Conservation (phyloP, 2,797 vertebrate species). For the Oceanodroma leucorhoa region DNA sequence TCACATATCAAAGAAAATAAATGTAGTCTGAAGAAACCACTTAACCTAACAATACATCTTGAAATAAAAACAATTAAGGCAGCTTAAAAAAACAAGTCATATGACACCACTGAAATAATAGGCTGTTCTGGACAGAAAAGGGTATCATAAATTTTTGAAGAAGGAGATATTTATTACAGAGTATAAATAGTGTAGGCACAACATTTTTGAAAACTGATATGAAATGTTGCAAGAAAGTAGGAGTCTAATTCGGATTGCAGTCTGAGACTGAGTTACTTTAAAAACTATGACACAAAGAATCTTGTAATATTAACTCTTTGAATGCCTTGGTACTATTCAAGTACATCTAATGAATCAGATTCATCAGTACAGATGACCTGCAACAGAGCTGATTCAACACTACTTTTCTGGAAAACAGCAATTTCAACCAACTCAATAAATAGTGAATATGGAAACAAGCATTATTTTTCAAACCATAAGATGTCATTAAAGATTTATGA, state of each 20-base stretch:
- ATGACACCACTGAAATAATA: not conserved
- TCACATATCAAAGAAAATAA: not conserved
- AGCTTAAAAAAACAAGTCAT: not conserved
- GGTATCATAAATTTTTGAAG: not conserved
- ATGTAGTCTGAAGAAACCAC: not conserved
- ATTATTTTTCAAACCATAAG: not conserved
- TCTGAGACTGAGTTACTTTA: not conserved
- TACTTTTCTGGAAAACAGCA: not conserved
- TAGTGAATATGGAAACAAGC: not conserved
- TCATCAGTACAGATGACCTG: not conserved
- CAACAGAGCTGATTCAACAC: not conserved
- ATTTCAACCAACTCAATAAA: not conserved
- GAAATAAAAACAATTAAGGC: not conserved
- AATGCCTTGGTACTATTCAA: not conserved
- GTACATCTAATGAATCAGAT: not conserved
- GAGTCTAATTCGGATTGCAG: not conserved
- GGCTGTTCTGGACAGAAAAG: not conserved
- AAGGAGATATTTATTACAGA: not conserved
- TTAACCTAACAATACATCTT: not conserved
- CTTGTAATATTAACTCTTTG: not conserved
- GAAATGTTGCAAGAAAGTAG: not conserved
- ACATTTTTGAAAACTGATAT: not conserved
- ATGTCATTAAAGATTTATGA: not conserved
- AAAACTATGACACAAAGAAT: not conserved
- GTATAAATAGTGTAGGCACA: not conserved